These are phyloP conservation scores for Halictus ligatus DNA, from an alignment of 2,888 invertebrate species.

Conservation along the genomic window DNA sequence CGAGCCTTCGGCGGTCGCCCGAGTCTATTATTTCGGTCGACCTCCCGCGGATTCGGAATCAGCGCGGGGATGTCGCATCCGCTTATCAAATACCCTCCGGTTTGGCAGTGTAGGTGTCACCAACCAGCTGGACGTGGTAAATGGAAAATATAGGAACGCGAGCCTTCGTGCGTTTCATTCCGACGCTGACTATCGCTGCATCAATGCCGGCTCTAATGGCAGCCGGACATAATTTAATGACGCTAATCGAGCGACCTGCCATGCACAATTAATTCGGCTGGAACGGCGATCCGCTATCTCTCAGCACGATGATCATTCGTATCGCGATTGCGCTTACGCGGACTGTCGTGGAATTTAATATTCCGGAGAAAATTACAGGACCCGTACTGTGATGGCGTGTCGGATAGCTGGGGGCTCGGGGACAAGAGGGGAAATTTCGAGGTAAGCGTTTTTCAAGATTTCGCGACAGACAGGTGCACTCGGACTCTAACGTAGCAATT, in stretches of 20 bases:
- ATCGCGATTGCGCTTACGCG: conserved; percentile 56
- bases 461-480: too few relatives aligned
- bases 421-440: too few relatives aligned
- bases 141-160: conserved; percentile 19
- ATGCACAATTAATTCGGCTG: conserved; percentile 62
- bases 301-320: conserved; percentile 56
- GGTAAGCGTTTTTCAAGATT: too few relatives aligned
- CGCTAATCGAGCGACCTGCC: conserved; percentile 47
- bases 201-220: conserved; percentile 37
- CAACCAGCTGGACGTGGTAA: background rate
- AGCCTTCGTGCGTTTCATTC: conserved; percentile 46
- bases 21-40: conserved; percentile 25
- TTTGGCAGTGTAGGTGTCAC: background rate
- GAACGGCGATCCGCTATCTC: conserved; percentile 58
- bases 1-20: background rate
- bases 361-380: background rate
- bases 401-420: too few relatives aligned
- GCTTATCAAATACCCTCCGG: background rate
- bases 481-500: too few relatives aligned
- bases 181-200: conserved; percentile 26
- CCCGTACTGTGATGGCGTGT: background rate
- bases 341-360: conserved; percentile 35
- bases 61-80: background rate
- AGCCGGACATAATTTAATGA: conserved; percentile 61
- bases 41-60: conserved; percentile 16